These are phyloP conservation scores for Nephrocerus scutellatus DNA, from an alignment of 2,888 invertebrate species.

Conservation along the genomic window DNA sequence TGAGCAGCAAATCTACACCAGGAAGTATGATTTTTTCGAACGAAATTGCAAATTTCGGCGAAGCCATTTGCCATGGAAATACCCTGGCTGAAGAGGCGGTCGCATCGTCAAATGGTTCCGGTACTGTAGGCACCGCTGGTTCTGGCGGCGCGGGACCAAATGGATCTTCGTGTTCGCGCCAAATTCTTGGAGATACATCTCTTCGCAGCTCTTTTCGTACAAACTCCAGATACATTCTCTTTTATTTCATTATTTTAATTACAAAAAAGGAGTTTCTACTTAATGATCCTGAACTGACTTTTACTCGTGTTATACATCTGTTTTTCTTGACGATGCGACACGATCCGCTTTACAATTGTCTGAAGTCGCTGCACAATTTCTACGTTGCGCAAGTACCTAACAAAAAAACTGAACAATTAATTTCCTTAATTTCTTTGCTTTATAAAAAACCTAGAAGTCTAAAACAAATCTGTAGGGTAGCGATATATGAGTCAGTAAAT, in stretches of 20 bases:
- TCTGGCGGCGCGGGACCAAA: constrained; percentile 22
- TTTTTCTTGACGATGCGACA: constrained; percentile 64
- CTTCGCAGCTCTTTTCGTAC: constrained; percentile 48
- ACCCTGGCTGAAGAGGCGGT: constrained; percentile 22
- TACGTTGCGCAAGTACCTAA: constrained; percentile 58
- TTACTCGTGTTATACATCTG: constrained; percentile 59
- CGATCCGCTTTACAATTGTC: constrained; percentile 59
- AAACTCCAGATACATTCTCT: constrained; percentile 54
- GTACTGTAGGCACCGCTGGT: constrained; percentile 1
- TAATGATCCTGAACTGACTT: constrained; percentile 56
- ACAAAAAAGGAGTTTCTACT: constrained; percentile 60
- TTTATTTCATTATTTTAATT: constrained; percentile 64
- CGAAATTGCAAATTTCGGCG: constrained; percentile 45
- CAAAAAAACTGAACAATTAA: constrained; percentile 57
- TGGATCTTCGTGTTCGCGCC: constrained; percentile 23
- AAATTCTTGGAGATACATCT: constrained; percentile 34
- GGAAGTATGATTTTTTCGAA: constrained; percentile 46
- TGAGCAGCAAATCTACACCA: constrained; percentile 47
- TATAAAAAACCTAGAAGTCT: constrained; percentile 61
- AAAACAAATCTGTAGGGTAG: constrained; percentile 64
- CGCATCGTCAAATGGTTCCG: constrained; percentile 6
- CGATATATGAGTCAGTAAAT: constrained; percentile 61
- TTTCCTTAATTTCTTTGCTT: constrained; percentile 56
- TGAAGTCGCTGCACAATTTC: constrained; percentile 60
- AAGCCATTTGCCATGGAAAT: constrained; percentile 32